Conservation (phyloP, 2,113 vertebrate species). For the Lepus europaeus region DNA sequence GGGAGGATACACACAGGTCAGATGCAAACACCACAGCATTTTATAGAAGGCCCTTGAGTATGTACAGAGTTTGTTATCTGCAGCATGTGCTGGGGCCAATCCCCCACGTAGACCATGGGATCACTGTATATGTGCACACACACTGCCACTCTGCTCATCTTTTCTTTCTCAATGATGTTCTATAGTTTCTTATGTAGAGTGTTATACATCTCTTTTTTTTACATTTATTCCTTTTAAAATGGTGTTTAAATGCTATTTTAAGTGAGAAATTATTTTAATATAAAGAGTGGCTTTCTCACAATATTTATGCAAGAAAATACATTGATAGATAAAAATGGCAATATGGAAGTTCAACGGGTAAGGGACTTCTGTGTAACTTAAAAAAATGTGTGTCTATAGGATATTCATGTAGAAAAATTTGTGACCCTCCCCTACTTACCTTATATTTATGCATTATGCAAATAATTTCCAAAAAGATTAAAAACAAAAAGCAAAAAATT, state of each 20-base stretch:
- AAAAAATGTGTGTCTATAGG: neutral
- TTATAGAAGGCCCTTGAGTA: too few species aligned
- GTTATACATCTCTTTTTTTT: neutral
- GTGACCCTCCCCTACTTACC: neutral
- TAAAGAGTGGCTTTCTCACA: neutral
- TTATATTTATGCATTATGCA: neutral
- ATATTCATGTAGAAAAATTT: neutral
- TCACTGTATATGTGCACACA: neutral
- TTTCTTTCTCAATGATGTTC: neutral
- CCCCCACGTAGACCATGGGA: too few species aligned
- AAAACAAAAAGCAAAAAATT: neutral
- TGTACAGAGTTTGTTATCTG: too few species aligned
- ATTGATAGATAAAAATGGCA: neutral
- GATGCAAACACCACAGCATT: too few species aligned
- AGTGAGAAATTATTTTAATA: neutral
- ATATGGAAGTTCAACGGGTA: neutral
- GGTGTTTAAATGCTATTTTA: neutral
- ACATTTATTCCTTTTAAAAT: neutral
- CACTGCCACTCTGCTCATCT: neutral
- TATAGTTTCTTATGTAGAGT: neutral
- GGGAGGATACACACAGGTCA: too few species aligned
- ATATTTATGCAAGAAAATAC: slow-evolving; percentile 36
- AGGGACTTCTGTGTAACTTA: neutral
- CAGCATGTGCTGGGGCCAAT: too few species aligned
- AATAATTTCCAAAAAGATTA: slow-evolving; percentile 7